phyloP scores from a whole-genome alignment of 2,888 invertebrate genomes.

The Pinctada fucata region DNA sequence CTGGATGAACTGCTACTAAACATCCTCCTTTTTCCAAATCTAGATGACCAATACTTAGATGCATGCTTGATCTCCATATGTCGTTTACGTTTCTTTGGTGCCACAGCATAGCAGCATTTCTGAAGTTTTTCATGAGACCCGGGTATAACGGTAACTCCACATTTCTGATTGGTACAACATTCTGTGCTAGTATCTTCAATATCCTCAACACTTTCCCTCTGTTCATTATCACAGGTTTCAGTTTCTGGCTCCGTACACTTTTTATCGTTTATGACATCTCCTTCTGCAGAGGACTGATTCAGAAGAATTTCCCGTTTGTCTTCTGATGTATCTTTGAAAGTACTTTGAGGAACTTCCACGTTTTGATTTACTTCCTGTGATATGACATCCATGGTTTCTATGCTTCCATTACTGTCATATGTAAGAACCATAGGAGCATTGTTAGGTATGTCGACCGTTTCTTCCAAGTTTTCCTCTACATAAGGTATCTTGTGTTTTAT shows the following conservation, averaged over 20 bases:
- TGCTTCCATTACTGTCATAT: no score
- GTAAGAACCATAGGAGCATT: no score
- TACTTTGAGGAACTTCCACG: no score
- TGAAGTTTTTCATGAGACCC: slow-evolving; percentile 61
- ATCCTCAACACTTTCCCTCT: neutral
- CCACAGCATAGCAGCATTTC: slow-evolving; percentile 72
- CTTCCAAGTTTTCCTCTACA: no score
- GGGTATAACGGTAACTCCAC: slow-evolving; percentile 67
- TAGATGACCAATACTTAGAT: slow-evolving; percentile 49
- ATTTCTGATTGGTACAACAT: slow-evolving; percentile 64
- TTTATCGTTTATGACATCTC: neutral
- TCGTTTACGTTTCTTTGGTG: slow-evolving; percentile 72
- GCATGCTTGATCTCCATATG: slow-evolving; percentile 68
- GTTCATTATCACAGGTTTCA: neutral
- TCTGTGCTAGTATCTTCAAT: slow-evolving; percentile 6
- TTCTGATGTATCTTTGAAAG: no score
- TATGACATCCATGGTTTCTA: no score
- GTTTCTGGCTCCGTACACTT: neutral
- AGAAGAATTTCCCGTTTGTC: no score
- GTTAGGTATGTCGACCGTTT: no score
- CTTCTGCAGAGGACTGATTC: no score
- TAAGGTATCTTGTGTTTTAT: no score
- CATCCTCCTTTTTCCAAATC: slow-evolving; percentile 45
- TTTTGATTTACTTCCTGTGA: no score
- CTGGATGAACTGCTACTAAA: neutral